Evolutionary conservation across 2,888 invertebrate species (phyloP).

Genomic region (Cataglyphis cursor): DNA sequence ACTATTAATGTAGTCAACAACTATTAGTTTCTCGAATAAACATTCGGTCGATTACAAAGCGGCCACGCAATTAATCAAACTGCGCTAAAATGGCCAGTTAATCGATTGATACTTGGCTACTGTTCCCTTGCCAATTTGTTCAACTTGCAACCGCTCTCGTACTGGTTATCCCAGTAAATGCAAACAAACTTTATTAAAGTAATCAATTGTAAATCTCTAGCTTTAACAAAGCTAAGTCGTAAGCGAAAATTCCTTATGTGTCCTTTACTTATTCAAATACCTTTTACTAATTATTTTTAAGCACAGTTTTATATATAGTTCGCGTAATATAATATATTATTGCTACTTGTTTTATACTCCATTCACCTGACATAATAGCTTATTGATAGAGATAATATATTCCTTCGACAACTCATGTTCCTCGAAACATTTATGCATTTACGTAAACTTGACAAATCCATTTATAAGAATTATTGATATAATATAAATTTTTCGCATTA

Average conservation of each 20-base stretch:
- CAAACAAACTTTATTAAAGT: conserved; percentile 71
- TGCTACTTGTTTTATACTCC: not conserved
- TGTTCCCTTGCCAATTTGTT: conserved; percentile 72
- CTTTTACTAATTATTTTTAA: conserved; percentile 67
- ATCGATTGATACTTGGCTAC: conserved; percentile 55
- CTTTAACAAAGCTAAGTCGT: conserved; percentile 74
- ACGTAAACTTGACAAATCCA: conserved; percentile 72
- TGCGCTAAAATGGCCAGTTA: conserved; percentile 19
- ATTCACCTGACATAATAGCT: not conserved
- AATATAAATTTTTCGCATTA: no score
- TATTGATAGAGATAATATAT: conserved; percentile 7
- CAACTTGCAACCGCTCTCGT: conserved; percentile 68
- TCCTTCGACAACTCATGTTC: not conserved
- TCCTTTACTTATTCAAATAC: conserved; percentile 63
- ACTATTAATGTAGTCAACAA: conserved; percentile 35
- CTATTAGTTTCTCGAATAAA: conserved; percentile 20
- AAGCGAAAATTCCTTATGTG: conserved; percentile 75
- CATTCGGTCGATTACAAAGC: conserved; percentile 25
- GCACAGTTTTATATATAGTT: conserved; percentile 66
- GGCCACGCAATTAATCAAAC: conserved; percentile 58
- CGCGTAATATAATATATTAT: no score
- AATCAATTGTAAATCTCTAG: conserved; percentile 69
- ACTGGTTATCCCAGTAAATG: conserved; percentile 74
- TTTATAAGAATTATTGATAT: conserved; percentile 63
- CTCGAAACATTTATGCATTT: conserved; percentile 49